Base-by-base conservation (phyloP, 2,888 invertebrate genomes). In the Labia minor region DNA sequence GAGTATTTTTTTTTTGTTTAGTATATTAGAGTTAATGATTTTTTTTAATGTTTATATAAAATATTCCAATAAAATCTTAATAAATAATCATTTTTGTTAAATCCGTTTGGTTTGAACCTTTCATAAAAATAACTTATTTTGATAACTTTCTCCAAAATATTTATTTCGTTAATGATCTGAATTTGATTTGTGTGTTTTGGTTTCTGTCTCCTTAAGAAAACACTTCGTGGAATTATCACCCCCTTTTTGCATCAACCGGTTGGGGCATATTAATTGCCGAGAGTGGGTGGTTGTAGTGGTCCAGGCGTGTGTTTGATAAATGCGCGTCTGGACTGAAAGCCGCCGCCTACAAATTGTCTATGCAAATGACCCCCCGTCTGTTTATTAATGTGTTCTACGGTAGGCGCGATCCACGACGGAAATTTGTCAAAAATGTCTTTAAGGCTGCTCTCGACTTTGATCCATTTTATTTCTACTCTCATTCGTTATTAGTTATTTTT, bases 221-320 rank as follows among this genome's bases (percentile, higher is more conserved):
- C 49, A 49, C 49, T 8, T 16, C 16, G 49, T n/a, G 14, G 49
- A 49, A 49, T 49, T 49, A 16, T 49, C 49, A 49, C 49, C 49
- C n/a, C 26, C 26, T 26, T 26, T 26, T n/a, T 49, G 49, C 49
- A 49, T 11, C 49, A 49, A 14, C n/a, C 3, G 49, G n/a, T 14
- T 8, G 14, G 49, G 49, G 49, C n/a, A 49, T 49, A 49, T 49
- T 49, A 49, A 49, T 49, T 49, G 49, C 49, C n/a, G n/a, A 49
- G 49, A n/a, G 49, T 11, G 49, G 49, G 49, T 49, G 49, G 49
- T 49, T 4, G 49, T 49, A 14, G 49, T 10, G 49, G 49, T 49
- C 49, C 49, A 49, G 49, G 49, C 49, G 49, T 49, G 49, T 49
- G 49, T 49, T 49, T 49, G 49, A 49, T 49, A 49, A 49, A 49